phyloP scores from a whole-genome alignment of 2,888 invertebrate species.

The Ormyrus pomaceus region DNA sequence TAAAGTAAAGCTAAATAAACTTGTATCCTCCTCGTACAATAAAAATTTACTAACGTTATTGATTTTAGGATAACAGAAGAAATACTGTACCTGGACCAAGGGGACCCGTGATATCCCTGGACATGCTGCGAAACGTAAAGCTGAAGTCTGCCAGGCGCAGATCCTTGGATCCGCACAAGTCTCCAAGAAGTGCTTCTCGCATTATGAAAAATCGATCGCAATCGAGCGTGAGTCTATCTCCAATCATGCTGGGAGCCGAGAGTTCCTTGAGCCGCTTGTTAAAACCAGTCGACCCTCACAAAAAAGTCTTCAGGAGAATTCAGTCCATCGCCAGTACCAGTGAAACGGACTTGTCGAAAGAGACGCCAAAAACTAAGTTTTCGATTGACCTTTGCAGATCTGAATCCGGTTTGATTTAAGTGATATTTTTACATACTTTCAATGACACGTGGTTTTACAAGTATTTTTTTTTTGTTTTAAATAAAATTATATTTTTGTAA shows the following conservation, averaged over 20 bases:
- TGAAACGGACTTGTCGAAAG: conserved; percentile 21
- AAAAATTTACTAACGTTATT: conserved; percentile 17
- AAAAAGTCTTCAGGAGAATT: conserved; percentile 58
- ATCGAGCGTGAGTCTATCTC: conserved; percentile 63
- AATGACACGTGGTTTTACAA: background rate
- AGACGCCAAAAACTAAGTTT: conserved; percentile 12
- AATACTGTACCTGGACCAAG: conserved; percentile 60
- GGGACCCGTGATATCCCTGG: conserved; percentile 70
- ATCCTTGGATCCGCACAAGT: conserved; percentile 62
- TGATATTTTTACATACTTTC: no score
- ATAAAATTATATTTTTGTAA: conserved; percentile 6
- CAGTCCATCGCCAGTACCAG: conserved; percentile 25
- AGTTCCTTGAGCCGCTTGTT: conserved; percentile 63
- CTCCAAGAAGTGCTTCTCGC: conserved; percentile 64
- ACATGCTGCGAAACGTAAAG: conserved; percentile 73
- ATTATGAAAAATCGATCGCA: conserved; percentile 59
- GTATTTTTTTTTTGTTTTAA: conserved; percentile 11
- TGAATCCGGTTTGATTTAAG: conserved; percentile 36
- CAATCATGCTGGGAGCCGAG: conserved; percentile 62
- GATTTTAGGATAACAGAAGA: conserved; percentile 63
- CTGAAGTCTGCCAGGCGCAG: conserved; percentile 68
- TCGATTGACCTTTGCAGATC: conserved; percentile 20
- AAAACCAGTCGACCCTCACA: conserved; percentile 63
- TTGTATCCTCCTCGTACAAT: background rate
- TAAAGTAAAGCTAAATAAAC: conserved; percentile 60